Evolutionary conservation across 2,113 vertebrate genomes (phyloP), one percentile per base, ranked within the genome.

Genomic region (Lethenteron reissneri): DNA sequence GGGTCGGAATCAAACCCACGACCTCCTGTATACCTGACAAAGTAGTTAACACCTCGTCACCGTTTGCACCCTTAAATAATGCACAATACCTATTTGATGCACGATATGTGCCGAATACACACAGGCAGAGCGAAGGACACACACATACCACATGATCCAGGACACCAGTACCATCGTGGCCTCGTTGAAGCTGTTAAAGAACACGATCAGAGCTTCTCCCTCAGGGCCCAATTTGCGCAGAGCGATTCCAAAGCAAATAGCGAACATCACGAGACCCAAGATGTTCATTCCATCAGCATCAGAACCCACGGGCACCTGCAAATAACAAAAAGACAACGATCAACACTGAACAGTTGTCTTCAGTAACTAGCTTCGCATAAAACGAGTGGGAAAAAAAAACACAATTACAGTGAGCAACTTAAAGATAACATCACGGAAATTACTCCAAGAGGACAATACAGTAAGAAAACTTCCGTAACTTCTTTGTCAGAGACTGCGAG

Each of bases 141-240:
- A 10, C 21, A 84, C 89, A 85, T 73, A 99, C 94, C 94, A 99
- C 94, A 99, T 99, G 78, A 99, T 95, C 94, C 94, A 99, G 2
- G 94, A 86, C 70, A 99, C 92, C 75, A 99, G 78, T 72, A 99
- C 90, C 94, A 99, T 99, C 0, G 92, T 99, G 9, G 89, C 92
- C 75, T 99, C 94, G 3, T 99, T 99, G 80, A 99, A 88, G 1
- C 88, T 85, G 17, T 83, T 96, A 79, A 99, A 99, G 81, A 97
- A 95, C n/a, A 86, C 86, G 72, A 97, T 99, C 10, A 99, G 87
- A 71, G 90, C 92, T 76, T 99, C 94, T 70, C 92, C 94, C 78
- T 96, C 91, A 0, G 74, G 75, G 62, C 92, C 94, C 15, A 99
- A 83, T 74, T 95, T 97, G 76, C 85, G 88, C 74, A 97, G 78